Evolutionary conservation across 35 echinoderm and acorn worm genomes (phyloP).

Genomic region (Lytechinus variegatus): DNA sequence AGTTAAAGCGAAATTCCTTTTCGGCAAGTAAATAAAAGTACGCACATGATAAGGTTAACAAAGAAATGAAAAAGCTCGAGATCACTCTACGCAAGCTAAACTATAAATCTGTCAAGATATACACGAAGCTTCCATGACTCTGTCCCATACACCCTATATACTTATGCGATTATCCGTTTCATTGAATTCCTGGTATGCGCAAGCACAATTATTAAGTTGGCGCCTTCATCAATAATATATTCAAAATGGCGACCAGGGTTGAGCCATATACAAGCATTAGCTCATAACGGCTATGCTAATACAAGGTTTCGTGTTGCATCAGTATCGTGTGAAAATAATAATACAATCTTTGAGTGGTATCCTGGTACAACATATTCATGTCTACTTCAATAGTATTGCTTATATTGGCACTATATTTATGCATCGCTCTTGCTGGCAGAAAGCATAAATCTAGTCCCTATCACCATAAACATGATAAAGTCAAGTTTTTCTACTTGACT

Average conservation of each 20-base stretch:
- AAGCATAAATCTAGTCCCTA: background rate
- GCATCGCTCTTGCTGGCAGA: background rate
- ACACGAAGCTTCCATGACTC: background rate
- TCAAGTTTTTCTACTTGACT: conserved; percentile 12
- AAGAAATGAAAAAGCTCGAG: too few species aligned
- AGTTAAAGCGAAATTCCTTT: too few species aligned
- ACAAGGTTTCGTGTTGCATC: too few species aligned
- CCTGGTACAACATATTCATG: background rate
- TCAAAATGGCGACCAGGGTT: background rate
- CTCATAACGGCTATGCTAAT: too few species aligned
- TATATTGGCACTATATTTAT: background rate
- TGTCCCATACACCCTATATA: background rate
- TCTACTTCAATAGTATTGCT: background rate
- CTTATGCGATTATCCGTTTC: background rate
- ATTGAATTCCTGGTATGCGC: background rate
- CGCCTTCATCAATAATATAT: background rate
- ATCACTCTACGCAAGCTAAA: too few species aligned
- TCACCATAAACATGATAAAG: background rate
- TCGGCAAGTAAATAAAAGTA: too few species aligned
- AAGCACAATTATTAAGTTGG: background rate
- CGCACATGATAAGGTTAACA: too few species aligned
- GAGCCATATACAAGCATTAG: background rate
- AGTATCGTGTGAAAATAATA: background rate
- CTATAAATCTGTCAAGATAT: background rate
- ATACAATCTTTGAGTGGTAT: background rate